Conservation (phyloP, 2,113 vertebrate species). For the Chascanopsetta lugubris region DNA sequence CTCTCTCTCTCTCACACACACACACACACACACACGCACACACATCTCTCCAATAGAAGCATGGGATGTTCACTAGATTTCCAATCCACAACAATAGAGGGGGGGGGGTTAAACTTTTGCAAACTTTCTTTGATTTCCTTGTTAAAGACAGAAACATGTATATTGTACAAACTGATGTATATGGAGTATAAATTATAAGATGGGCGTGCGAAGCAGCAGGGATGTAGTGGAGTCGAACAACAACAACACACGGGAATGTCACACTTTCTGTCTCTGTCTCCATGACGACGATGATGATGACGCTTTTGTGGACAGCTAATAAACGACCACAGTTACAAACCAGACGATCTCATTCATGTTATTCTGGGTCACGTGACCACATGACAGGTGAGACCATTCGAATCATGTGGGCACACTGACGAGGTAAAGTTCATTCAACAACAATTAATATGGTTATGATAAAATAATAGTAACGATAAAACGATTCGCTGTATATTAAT, state of each 20-base stretch:
- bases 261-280: slow-evolving; percentile 76
- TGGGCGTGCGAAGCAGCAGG: slow-evolving; percentile 76
- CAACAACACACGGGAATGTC: slow-evolving; percentile 73
- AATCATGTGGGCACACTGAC: too few species aligned
- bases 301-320: slow-evolving; percentile 78
- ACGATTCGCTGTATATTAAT: too few species aligned
- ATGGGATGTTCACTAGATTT: slow-evolving; percentile 71
- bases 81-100: slow-evolving; percentile 25
- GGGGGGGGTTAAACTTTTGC: slow-evolving; percentile 54
- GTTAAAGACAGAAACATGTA: slow-evolving; percentile 77
- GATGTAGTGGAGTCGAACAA: slow-evolving; percentile 76
- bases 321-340: slow-evolving; percentile 71
- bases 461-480: too few species aligned
- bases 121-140: slow-evolving; percentile 50
- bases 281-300: too few species aligned
- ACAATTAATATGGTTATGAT: too few species aligned
- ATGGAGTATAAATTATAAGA: slow-evolving; percentile 74
- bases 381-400: too few species aligned
- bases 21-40: too few species aligned
- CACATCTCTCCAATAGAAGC: slow-evolving; percentile 60
- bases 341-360: background rate
- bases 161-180: slow-evolving; percentile 81
- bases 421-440: too few species aligned
- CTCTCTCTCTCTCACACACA: slow-evolving; percentile 4
- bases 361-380: background rate